Evolutionary conservation across 2,888 invertebrate genomes (phyloP), one percentile per base, ranked within the genome.

Genomic region (Eupithecia insigniata): DNA sequence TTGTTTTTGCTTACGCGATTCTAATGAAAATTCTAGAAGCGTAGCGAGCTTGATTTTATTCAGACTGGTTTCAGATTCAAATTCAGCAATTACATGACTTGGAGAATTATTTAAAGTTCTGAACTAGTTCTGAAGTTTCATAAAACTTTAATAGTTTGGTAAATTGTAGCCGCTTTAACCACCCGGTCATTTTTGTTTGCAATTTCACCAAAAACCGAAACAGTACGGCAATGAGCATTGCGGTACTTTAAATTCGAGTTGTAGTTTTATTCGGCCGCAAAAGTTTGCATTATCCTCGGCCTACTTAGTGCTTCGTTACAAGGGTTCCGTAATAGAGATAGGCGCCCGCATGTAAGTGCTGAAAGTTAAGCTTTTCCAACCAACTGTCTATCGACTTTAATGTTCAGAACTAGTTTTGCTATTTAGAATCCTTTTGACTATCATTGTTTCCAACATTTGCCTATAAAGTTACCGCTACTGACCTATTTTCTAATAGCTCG

Each of bases 341-440:
- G 76, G 70, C 71, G 62, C 79, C 79, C 78, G 78, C 77, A 78
- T 78, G 73, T 75, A 75, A 65, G 69, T 72, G 73, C 66, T 62
- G 74, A 75, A 79, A 79, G 74, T 79, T 79, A 69, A 68, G 72
- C 73, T 76, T 73, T 74, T 72, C 67, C 46, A 72, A 71, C 74
- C 69, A 67, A 66, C 70, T 68, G 71, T 74, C 71, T 71, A 74
- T 74, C 64, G 74, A 70, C 71, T 72, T 74, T 71, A 67, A 69
- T 69, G 69, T 71, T 67, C 34, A 66, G 28, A 69, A 71, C 67
- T 67, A 67, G 70, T 46, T 60, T 70, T 28, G 43, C 70, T 65
- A 64, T 62, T 69, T 69, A 62, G 66, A 67, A 67, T 67, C 67
- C 58, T 70, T 73, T 68, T 61, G 60, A 66, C 67, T 51, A 43